Base-by-base conservation (phyloP, 2,888 invertebrate genomes). In the Clepsis dumicolana region DNA sequence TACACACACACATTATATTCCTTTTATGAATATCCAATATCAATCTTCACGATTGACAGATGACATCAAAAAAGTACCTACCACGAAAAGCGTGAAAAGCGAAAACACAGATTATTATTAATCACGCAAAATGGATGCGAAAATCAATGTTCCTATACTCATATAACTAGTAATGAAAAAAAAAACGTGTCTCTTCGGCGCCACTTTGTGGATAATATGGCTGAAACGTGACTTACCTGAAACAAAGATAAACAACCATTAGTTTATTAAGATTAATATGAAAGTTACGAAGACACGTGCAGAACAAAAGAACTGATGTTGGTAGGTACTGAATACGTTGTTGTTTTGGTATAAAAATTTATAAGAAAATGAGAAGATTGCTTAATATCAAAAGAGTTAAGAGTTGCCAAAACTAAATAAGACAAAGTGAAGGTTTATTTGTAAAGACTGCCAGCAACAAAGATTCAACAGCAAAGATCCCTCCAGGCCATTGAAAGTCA, bases 141-240 rank as follows among this genome's bases (percentile, higher is more conserved):
- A 18, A 52, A 25, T 27, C 56, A 18, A 44, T 44, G 18, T 44
- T 44, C 44, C 44, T 44, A 14, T 14, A 38, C 59, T 65, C 29
- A 18, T 52, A 25, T 38, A 27, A 56, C 48, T 44, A 53, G 29
- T 41, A 44, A 60, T 60, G 44, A 29, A 62, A 41, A 29, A 62
- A 41, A 57, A 62, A 67, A 67, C 67, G 50, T 67, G 50, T 63
- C 48, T 32, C 41, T 53, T 25, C 14, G 59, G 41, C 25, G 38
- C 32, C 18, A 53, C 56, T 56, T 38, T 48, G 48, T 54, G 25
- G 38, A 59, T 60, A 60, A 53, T 32, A 62, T 57, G 52, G 38
- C 41, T 59, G 52, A 63, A 64, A 68, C 68, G 68, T 67, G 70
- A 70, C 70, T 70, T 70, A 70, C 70, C 66, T 70, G 70, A 52